A percentile compares a stretch with the other conserved stretches of the same genome.
Conservation (phyloP, 2,888 invertebrate species). For the Nasonovia ribisnigri region DNA sequence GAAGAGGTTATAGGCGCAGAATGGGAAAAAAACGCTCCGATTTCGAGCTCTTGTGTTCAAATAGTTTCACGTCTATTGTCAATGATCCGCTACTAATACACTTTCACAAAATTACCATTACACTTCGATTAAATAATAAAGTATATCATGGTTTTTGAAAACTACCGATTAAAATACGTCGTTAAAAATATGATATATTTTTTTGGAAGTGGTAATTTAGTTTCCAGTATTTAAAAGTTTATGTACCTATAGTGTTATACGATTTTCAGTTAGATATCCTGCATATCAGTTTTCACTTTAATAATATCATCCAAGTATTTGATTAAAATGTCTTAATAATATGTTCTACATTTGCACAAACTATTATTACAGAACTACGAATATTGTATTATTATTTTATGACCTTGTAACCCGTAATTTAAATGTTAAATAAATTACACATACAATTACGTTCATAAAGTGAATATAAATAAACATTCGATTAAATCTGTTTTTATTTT, state of each 20-base stretch:
- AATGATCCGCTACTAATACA: constrained; percentile 40
- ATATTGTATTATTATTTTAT: constrained; percentile 25
- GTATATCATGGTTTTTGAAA: background rate
- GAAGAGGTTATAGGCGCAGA: constrained; percentile 35
- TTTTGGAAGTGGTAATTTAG: background rate
- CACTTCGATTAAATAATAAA: constrained; percentile 13
- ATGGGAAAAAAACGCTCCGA: background rate
- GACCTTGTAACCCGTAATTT: background rate
- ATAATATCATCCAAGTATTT: background rate
- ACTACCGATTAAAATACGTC: background rate
- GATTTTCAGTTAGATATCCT: background rate
- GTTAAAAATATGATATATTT: background rate
- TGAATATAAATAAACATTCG: background rate
- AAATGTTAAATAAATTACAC: constrained; percentile 26
- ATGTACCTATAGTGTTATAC: background rate
- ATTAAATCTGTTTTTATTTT: constrained; percentile 33
- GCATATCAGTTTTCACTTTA: background rate
- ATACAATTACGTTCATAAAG: background rate
- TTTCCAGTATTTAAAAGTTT: background rate
- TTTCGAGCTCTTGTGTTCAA: constrained; percentile 57
- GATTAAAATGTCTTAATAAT: background rate
- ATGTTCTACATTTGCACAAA: background rate
- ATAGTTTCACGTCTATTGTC: constrained; percentile 60
- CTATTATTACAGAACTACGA: background rate
- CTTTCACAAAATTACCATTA: constrained; percentile 54